phyloP scores from a whole-genome alignment of 2,113 vertebrate genomes.

The Opisthocomus hoazin region DNA sequence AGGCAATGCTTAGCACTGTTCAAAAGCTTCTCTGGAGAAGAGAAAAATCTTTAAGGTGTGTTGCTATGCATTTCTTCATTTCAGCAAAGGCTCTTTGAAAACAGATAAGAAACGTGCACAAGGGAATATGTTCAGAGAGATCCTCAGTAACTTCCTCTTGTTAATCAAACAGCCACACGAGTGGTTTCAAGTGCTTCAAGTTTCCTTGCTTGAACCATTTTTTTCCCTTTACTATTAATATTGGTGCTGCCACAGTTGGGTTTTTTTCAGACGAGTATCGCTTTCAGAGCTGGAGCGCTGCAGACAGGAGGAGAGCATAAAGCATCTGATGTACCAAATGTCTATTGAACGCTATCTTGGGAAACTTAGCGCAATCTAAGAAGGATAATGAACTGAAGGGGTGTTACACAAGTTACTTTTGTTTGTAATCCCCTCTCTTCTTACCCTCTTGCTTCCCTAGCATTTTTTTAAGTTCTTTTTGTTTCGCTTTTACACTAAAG shows the following conservation, averaged over 20 bases:
- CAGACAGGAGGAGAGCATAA: not conserved
- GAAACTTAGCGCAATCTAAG: not conserved
- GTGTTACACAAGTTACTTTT: not conserved
- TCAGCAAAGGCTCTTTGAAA: not conserved
- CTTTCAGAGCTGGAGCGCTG: slow-evolving; percentile 14
- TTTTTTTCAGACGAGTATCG: not conserved
- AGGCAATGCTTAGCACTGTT: not conserved
- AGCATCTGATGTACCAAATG: slow-evolving; percentile 19
- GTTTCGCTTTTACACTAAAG: slow-evolving; percentile 18
- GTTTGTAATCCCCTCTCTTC: not conserved
- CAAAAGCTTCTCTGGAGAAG: not conserved
- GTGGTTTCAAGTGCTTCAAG: not conserved
- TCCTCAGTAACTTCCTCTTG: not conserved
- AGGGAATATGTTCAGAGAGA: not conserved
- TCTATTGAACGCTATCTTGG: not conserved
- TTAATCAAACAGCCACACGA: not conserved
- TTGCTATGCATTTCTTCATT: not conserved
- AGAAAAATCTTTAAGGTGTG: not conserved
- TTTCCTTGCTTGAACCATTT: slow-evolving; percentile 24
- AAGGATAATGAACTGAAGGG: not conserved
- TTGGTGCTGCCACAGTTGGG: not conserved
- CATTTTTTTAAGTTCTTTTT: slow-evolving; percentile 1
- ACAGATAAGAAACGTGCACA: not conserved
- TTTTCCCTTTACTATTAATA: slow-evolving; percentile 8
- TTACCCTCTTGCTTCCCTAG: not conserved